A percentile compares a stretch with the other conserved stretches of the same genome.
Conservation (phyloP, 2,113 vertebrate genomes). For the Ceuthmochares aereus region DNA sequence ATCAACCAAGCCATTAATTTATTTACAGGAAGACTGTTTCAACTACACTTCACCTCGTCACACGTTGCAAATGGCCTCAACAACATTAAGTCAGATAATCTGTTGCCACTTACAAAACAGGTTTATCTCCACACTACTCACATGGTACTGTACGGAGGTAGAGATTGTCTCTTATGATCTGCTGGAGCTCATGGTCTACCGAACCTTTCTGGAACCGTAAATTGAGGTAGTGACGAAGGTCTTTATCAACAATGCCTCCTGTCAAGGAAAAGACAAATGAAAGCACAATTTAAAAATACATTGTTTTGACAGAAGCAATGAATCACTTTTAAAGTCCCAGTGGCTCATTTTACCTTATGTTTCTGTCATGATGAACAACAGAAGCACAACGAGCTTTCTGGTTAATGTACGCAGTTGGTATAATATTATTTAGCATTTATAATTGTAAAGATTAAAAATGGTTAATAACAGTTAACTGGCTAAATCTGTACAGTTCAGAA, state of each 20-base stretch:
- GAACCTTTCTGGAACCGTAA: conserved; percentile 98
- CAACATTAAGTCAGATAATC: neutral
- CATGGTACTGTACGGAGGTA: conserved; percentile 98
- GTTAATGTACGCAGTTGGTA: neutral
- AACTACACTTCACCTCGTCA: neutral
- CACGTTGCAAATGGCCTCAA: neutral
- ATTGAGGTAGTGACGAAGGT: conserved; percentile 99
- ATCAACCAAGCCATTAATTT: neutral
- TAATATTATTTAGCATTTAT: neutral
- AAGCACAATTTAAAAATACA: neutral
- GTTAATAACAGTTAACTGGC: neutral
- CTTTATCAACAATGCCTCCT: conserved; percentile 98
- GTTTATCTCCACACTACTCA: conserved; percentile 79
- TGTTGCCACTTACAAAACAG: neutral
- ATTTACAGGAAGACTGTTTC: neutral
- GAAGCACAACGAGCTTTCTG: neutral
- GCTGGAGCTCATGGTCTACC: conserved; percentile 97
- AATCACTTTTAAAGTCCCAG: neutral
- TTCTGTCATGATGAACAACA: neutral
- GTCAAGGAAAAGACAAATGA: conserved; percentile 42
- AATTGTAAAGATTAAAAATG: neutral
- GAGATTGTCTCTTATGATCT: conserved; percentile 99
- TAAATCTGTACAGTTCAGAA: neutral
- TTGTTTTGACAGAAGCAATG: neutral
- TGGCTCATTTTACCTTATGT: neutral